These are phyloP conservation scores for Perognathus longimembris DNA, from an alignment of 2,113 vertebrate genomes.

Conservation along the genomic window DNA sequence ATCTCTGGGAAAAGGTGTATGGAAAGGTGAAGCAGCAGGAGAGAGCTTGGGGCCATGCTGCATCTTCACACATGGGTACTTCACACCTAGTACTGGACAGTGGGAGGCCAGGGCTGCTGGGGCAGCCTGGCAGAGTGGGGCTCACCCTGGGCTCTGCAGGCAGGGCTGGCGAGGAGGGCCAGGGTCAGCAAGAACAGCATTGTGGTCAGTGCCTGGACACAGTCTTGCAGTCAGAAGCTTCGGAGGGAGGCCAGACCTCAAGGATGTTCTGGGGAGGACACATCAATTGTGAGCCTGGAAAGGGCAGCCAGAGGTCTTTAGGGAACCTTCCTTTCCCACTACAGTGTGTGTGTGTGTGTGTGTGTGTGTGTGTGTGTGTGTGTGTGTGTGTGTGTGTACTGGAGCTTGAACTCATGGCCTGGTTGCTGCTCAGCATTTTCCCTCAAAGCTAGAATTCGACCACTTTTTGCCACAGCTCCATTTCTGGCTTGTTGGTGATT, in stretches of 20 bases:
- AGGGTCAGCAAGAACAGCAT: not conserved
- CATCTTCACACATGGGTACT: not conserved
- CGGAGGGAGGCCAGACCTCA: too few relatives aligned
- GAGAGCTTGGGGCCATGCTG: fast-evolving
- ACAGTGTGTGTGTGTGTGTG: not conserved
- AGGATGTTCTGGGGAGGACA: not conserved
- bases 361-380: too few relatives aligned
- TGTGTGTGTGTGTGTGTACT: too few relatives aligned
- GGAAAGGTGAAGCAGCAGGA: not conserved
- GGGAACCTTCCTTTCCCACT: not conserved
- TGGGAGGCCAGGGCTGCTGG: not conserved
- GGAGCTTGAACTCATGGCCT: too few relatives aligned
- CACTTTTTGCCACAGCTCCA: too few relatives aligned
- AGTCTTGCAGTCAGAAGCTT: not conserved
- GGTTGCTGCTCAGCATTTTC: too few relatives aligned
- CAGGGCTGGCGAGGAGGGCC: not conserved
- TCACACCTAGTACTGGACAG: not conserved
- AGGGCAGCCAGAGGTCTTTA: not conserved
- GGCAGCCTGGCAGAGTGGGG: too few relatives aligned
- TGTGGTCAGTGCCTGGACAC: not conserved
- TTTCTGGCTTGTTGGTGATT: too few relatives aligned
- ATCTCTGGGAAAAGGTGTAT: not conserved
- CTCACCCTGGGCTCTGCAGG: not conserved
- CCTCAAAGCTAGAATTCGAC: too few relatives aligned
- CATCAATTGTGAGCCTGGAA: not conserved